Evolutionary conservation across 2,888 invertebrate species (phyloP), one percentile per base, ranked within the genome.

Genomic region (Lobophora halterata): DNA sequence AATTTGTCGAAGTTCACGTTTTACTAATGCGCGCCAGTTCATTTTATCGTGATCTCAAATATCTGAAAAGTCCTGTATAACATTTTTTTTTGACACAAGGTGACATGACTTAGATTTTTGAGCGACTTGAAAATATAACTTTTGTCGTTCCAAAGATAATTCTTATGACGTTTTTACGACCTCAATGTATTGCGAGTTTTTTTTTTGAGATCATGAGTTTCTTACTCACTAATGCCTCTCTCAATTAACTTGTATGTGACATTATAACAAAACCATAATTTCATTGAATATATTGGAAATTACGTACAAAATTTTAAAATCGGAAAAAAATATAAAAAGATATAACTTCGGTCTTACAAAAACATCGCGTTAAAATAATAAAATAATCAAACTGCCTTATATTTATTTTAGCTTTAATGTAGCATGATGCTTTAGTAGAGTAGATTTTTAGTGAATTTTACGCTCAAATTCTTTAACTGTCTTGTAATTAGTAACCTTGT

Each of bases 1-100:
- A 46, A 46, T 44, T 45, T 26, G 36, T 24, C 34, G 5, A 33
- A 39, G 34, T 42, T 36, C 30, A 20, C 33, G 21, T 28, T 21
- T 43, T 24, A 37, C 46, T 43, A 49, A 49, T 37, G 9, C 16
- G 8, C 28, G 31, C 26, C 35, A 24, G 28, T 42, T 36, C 36
- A 36, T 36, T 19, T 13, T 28, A 14, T 24, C 31, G 32, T 42
- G 42, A 36, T 36, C 35, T 42, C 41, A 42, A 31, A 31, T n/a
- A n/a, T n/a, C n/a, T n/a, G n/a, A n/a, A n/a, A n/a, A n/a, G n/a
- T n/a, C n/a, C n/a, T n/a, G n/a, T n/a, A n/a, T n/a, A n/a, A n/a
- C n/a, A n/a, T n/a, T n/a, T n/a, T n/a, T n/a, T n/a, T n/a, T n/a
- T n/a, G n/a, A n/a, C n/a, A n/a, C n/a, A n/a, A n/a, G n/a, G n/a